Base-by-base conservation (phyloP, 2,888 invertebrate genomes). In the Meganola albula region DNA sequence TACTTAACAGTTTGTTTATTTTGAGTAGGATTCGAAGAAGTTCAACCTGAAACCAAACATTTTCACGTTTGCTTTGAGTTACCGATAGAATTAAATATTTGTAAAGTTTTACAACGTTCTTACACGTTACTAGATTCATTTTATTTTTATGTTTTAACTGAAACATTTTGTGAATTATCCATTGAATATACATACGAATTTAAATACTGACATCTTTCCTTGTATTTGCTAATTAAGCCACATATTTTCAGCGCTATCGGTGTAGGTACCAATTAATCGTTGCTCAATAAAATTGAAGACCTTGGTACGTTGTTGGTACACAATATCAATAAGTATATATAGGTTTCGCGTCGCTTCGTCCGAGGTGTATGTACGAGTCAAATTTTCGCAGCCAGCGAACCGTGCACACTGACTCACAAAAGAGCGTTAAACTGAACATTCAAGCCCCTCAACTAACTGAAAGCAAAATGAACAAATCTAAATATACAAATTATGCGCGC, bases 361-460 rank as follows among this genome's bases (percentile, higher is more conserved):
- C 52, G 56, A 48, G 55, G 59, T 55, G 42, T 55, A 46, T 29
- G 40, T 47, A 41, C 62, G 53, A 69, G 61, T 71, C 67, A 58
- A 75, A 78, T 82, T 80, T 82, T 79, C 74, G 71, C 74, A 75
- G 63, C 43, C 79, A 78, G 63, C 80, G 60, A 68, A 79, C 74
- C 83, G 69, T 76, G 64, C 52, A 44, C 55, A 57, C 66, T 75
- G 75, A 77, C 64, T 77, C 77, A 80, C 74, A 73, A 73, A 69
- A 65, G 65, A 67, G 64, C 64, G 63, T 61, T 69, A 67, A 72
- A 74, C 71, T 62, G 63, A 60, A 61, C 63, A 66, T 68, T 64
- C 59, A 63, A 64, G 70, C 68, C 60, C 57, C 54, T 54, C 58
- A 50, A 45, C 44, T 42, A 49, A 48, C 46, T 48, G 44, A 58